Conservation (phyloP, 92 coral and sea anemone species). For the Porites cylindrica region DNA sequence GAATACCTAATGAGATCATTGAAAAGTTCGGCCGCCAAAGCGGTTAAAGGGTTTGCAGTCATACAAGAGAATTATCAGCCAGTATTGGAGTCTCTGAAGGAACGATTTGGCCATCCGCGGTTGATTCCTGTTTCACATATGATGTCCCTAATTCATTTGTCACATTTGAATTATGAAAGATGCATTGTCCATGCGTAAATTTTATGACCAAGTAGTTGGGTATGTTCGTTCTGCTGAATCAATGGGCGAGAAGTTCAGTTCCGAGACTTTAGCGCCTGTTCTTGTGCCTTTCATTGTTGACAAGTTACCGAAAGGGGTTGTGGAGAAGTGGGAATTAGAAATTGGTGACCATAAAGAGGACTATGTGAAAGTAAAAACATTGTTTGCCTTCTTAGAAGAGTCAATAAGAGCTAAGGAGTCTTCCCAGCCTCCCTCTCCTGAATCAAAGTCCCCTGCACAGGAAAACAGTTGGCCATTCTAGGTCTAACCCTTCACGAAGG, state of each 20-base stretch:
- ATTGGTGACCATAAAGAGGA: constrained; percentile 8
- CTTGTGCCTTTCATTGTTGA: constrained; percentile 31
- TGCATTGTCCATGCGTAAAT: constrained; percentile 35
- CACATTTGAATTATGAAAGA: constrained; percentile 4
- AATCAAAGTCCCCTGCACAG: background rate
- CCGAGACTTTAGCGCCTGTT: constrained; percentile 16
- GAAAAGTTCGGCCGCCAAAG: constrained; percentile 36
- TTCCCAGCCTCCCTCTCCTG: background rate
- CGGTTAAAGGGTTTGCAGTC: constrained; percentile 31
- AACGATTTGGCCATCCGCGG: constrained; percentile 51
- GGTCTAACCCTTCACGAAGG: background rate
- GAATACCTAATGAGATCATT: constrained; percentile 44
- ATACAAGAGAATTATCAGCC: constrained; percentile 34
- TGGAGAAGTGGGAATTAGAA: constrained; percentile 23
- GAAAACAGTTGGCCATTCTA: background rate
- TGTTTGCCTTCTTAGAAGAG: background rate
- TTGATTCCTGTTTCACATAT: constrained; percentile 52
- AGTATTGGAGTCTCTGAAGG: constrained; percentile 29
- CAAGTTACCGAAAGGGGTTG: constrained; percentile 28
- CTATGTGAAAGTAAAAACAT: constrained; percentile 6
- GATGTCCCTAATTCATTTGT: constrained; percentile 6
- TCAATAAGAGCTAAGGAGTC: background rate
- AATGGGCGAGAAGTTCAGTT: constrained; percentile 26
- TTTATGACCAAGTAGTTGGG: constrained; percentile 35
- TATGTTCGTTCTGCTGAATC: constrained; percentile 41